Evolutionary conservation across 2,113 vertebrate species (phyloP), one percentile per base, ranked within the genome.

Genomic region (Casuarius casuarius): DNA sequence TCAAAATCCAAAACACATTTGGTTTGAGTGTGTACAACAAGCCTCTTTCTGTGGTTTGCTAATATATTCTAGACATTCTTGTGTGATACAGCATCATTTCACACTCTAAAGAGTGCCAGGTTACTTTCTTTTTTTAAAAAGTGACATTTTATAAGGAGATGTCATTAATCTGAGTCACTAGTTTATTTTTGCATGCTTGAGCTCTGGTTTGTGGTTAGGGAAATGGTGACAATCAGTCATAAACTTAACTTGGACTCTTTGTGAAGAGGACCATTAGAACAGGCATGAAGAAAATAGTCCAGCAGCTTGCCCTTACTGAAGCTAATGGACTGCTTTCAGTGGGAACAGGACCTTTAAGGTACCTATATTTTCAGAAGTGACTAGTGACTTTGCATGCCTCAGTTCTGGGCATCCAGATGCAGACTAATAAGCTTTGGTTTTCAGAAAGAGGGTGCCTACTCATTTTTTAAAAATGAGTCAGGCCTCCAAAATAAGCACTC

Each of bases 61-160:
- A 96, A 86, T 86, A 95, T 96, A 96, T 97, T 97, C 90, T 77
- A 93, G 87, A 93, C 95, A 92, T 95, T 94, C 96, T 97, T 94
- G 79, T 84, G 84, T 95, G 92, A 97, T 96, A 80, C 80, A 95
- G 87, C 80, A 95, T 83, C 84, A 77, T 71, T 94, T 95, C 96
- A 97, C 91, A 88, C 92, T 75, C 54, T 6, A 62, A 65, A 35
- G 85, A 76, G 42, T 84, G 92, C 93, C 85, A 94, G 86, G 92
- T 95, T 91, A 92, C 93, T 84, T 96, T 93, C 97, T 95, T 95
- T 95, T 96, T 97, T 92, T 93, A 72, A 86, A 92, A 97, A 97
- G 85, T 91, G 79, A 94, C 93, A 95, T 88, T 90, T 58, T 66
- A 92, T 77, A 82, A 75, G 89, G 76, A 93, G 94, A 94, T 88